Evolutionary conservation across 2,797 vertebrate genomes (phyloP).

Genomic region (Pipistrellus nathusii): DNA sequence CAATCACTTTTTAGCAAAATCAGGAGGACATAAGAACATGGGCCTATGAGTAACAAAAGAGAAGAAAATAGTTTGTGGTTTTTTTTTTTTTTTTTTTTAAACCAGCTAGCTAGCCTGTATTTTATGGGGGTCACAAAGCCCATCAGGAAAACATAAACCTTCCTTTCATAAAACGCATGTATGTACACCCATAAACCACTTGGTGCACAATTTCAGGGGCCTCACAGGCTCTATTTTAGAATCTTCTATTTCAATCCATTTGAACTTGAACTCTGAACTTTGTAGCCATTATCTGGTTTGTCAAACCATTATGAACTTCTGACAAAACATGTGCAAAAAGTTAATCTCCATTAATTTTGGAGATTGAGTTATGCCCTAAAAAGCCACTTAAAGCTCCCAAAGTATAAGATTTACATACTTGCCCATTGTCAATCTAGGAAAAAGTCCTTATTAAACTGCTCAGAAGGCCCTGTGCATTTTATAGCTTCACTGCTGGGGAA

Average conservation of each 20-base stretch:
- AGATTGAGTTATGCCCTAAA: not conserved
- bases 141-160: not conserved
- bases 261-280: not conserved
- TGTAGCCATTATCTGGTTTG: not conserved
- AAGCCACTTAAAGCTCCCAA: not conserved
- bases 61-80: not conserved
- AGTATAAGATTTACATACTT: not conserved
- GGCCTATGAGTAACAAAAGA: not conserved
- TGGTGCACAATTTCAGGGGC: not conserved
- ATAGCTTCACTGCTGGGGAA: not conserved
- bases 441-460: not conserved
- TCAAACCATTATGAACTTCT: not conserved
- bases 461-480: not conserved
- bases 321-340: not conserved
- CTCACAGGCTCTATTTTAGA: not conserved
- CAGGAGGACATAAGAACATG: not conserved
- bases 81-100: not conserved
- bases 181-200: not conserved
- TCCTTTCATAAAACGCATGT: not conserved
- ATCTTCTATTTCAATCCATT: not conserved
- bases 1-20: not conserved
- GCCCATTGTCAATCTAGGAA: not conserved
- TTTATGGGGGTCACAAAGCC: not conserved
- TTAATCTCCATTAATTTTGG: not conserved
- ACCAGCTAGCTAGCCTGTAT: not conserved